Conservation (phyloP, 2,113 vertebrate species). For the Asarcornis scutulata region DNA sequence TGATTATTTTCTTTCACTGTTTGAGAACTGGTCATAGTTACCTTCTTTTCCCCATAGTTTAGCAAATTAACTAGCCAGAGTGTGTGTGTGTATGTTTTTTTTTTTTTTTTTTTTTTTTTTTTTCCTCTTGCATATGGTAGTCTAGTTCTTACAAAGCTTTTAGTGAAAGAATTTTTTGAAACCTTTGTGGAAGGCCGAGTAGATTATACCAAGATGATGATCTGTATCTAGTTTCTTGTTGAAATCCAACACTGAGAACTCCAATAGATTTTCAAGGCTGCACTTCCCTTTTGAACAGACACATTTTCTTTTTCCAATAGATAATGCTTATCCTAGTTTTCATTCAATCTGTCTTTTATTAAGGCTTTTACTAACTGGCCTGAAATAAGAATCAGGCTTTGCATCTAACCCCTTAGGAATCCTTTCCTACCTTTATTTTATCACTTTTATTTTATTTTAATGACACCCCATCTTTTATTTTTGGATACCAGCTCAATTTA, state of each 20-base stretch:
- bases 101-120: not conserved
- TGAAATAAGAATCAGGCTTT: not conserved
- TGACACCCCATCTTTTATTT: not conserved
- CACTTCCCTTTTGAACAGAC: not conserved
- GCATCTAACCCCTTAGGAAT: not conserved
- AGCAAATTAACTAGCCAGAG: not conserved
- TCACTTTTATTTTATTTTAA: not conserved
- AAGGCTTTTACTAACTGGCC: not conserved
- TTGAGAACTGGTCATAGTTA: not conserved
- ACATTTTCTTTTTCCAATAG: not conserved
- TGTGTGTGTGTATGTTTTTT: not conserved
- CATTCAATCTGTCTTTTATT: not conserved
- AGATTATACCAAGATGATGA: not conserved
- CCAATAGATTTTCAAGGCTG: not conserved
- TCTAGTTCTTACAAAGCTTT: not conserved
- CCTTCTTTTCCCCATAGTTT: not conserved
- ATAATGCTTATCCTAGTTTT: not conserved
- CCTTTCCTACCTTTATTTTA: not conserved
- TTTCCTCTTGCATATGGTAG: not conserved
- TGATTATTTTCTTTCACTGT: slow-evolving; percentile 5
- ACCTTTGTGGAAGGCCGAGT: not conserved
- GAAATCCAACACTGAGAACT: not conserved
- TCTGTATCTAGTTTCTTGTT: not conserved
- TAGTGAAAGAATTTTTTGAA: not conserved
- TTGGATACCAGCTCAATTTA: not conserved